Evolutionary conservation across 1,140 invertebrate genomes (phyloP).

Genomic region (Ptiloglossa arizonensis): DNA sequence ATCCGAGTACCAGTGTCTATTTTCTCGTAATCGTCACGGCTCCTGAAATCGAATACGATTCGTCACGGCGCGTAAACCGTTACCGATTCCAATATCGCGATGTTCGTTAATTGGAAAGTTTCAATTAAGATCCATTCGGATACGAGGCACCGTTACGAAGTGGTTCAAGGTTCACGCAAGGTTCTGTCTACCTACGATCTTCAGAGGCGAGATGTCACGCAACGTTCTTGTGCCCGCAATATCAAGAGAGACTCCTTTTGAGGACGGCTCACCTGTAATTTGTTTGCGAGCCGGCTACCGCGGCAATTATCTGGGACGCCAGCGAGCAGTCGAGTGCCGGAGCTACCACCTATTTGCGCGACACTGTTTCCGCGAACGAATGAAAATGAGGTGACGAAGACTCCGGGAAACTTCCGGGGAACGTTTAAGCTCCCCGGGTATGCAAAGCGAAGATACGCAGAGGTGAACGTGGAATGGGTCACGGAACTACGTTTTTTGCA

Average conservation of each 20-base stretch:
- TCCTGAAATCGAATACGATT: no score
- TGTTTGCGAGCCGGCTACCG: conserved; percentile 28
- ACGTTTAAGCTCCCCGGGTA: conserved; percentile 20
- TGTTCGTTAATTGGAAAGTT: no score
- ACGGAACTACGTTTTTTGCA: conserved; percentile 28
- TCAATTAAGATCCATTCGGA: no score
- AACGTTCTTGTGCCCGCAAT: neutral
- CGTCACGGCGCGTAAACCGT: no score
- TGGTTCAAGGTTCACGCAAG: no score
- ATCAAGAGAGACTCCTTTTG: neutral
- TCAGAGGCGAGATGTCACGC: neutral
- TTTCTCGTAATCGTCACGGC: no score
- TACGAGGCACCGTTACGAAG: no score
- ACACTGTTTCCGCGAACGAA: conserved; percentile 45
- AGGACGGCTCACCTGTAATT: conserved; percentile 31
- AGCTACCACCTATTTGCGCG: conserved; percentile 32
- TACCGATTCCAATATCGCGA: no score
- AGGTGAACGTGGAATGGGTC: neutral
- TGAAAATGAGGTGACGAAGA: conserved; percentile 42
- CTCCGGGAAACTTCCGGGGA: conserved; percentile 25
- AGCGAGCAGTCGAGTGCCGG: conserved; percentile 7
- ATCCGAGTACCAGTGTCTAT: no score
- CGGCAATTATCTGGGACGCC: conserved; percentile 32
- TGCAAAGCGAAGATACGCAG: conserved; percentile 23
- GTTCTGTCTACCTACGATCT: no score